A percentile compares a stretch with the other conserved stretches of the same genome.
Evolutionary conservation across 2,113 vertebrate species (phyloP).

Genomic region (Corythornis madagascariensis): DNA sequence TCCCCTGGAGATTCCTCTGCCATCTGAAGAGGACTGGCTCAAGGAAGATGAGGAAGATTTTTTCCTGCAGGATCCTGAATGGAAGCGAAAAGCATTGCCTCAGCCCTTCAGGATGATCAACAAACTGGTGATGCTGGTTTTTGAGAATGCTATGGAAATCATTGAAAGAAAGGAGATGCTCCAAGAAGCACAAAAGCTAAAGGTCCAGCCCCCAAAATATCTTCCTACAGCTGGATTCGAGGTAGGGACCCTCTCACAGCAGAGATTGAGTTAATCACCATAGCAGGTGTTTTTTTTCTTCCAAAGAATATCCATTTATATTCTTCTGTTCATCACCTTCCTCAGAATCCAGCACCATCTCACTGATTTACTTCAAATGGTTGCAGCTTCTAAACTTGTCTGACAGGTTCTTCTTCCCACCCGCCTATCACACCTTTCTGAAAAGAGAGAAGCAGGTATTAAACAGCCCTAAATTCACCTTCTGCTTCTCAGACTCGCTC

Average conservation of each 20-base stretch:
- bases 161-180: constrained; percentile 58
- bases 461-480: not conserved
- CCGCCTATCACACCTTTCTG: constrained; percentile 4
- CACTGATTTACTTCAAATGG: not conserved
- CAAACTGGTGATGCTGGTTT: constrained; percentile 71
- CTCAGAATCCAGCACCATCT: not conserved
- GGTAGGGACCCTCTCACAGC: constrained; percentile 63
- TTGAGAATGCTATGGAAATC: constrained; percentile 73
- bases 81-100: constrained; percentile 62
- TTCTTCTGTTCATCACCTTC: not conserved
- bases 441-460: constrained; percentile 9
- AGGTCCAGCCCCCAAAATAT: constrained; percentile 16
- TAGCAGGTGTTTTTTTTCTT: not conserved
- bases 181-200: not conserved
- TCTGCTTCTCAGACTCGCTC: constrained; percentile 3
- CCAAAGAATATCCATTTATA: not conserved
- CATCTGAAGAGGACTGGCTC: constrained; percentile 71
- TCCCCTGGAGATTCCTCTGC: constrained; percentile 54
- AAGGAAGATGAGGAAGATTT: constrained; percentile 64
- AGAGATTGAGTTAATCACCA: fast-evolving
- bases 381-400: constrained; percentile 5
- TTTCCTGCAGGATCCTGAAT: constrained; percentile 59
- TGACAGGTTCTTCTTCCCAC: constrained; percentile 46
- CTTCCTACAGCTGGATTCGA: constrained; percentile 59
- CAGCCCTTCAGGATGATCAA: constrained; percentile 78